These are phyloP conservation scores for Miniopterus natalensis DNA, from an alignment of 2,113 vertebrate species.

Conservation along the genomic window DNA sequence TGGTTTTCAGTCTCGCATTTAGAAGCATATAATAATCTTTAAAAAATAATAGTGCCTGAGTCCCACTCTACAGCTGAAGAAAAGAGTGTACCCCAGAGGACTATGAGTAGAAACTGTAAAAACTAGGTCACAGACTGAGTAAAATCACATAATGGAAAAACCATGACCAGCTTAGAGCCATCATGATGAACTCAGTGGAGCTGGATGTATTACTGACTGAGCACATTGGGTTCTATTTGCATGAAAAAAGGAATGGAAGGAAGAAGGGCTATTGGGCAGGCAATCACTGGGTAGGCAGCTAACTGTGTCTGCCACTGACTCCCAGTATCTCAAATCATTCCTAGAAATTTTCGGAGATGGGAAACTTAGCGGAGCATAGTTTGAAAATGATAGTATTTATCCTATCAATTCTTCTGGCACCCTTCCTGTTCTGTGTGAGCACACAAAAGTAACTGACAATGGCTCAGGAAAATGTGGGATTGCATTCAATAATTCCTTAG, in stretches of 20 bases:
- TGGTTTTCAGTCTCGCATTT: background rate
- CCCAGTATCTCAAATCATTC: background rate
- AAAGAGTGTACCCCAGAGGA: background rate
- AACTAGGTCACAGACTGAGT: background rate
- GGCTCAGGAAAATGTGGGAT: background rate
- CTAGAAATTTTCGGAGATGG: background rate
- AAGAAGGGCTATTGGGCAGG: background rate
- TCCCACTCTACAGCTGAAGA: background rate
- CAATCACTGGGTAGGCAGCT: background rate
- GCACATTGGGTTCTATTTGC: background rate
- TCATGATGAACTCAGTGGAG: background rate
- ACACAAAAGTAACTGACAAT: background rate
- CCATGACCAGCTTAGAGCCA: background rate
- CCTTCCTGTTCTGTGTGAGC: background rate
- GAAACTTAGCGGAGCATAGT: constrained; percentile 35
- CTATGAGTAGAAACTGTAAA: background rate
- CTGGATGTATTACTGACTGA: background rate
- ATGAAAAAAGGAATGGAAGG: background rate
- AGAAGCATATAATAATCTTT: background rate
- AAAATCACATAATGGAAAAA: background rate
- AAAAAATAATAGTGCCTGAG: background rate
- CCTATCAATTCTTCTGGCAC: background rate
- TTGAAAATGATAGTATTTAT: constrained; percentile 41
- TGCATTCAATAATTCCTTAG: background rate
- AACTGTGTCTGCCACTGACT: background rate